These are phyloP conservation scores for Sebastes vulpes DNA, from an alignment of 2,797 vertebrate species.

Conservation along the genomic window DNA sequence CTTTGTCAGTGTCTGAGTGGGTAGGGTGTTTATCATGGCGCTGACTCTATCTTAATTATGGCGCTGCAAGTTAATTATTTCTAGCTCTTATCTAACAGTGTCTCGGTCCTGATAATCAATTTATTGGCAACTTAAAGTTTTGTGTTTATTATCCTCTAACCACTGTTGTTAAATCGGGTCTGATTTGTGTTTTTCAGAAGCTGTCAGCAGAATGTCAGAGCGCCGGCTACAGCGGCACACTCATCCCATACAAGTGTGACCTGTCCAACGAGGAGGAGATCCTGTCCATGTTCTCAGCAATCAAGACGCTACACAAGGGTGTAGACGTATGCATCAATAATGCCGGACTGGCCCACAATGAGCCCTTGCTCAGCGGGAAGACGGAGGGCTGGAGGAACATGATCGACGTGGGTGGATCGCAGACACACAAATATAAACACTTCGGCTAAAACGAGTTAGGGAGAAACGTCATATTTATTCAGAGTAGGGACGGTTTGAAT, in stretches of 20 bases:
- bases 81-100: background rate
- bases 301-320: constrained; percentile 92
- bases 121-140: background rate
- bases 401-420: constrained; percentile 92
- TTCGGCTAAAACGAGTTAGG: background rate
- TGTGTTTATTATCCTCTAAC: background rate
- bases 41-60: background rate
- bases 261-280: constrained; percentile 96
- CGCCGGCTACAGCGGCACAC: constrained; percentile 91
- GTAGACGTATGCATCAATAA: constrained; percentile 98
- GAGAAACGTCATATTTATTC: background rate
- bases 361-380: constrained; percentile 91
- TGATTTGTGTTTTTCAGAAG: constrained; percentile 85
- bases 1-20: background rate
- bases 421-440: background rate
- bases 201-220: constrained; percentile 96
- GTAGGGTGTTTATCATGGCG: constrained; percentile 14
- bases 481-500: background rate
- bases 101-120: background rate
- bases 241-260: constrained; percentile 96
- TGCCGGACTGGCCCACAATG: constrained; percentile 91
- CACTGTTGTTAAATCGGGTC: background rate
- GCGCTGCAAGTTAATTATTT: constrained; percentile 40
- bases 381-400: constrained; percentile 95
- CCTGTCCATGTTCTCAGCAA: constrained; percentile 97